phyloP scores from a whole-genome alignment of 2,888 invertebrate species.

The Napeogenes sylphis region DNA sequence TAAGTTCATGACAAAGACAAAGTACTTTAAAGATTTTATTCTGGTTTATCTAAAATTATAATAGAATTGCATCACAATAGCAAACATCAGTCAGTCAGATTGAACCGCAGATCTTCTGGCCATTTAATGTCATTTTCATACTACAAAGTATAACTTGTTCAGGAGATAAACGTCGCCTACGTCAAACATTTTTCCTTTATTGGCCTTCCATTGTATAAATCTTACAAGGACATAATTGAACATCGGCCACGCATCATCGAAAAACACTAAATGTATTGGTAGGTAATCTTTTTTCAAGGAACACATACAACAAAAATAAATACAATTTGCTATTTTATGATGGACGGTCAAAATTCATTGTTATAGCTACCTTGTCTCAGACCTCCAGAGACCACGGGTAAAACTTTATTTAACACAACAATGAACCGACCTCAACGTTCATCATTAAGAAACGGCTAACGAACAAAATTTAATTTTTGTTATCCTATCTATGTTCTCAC shows the following conservation, averaged over 20 bases:
- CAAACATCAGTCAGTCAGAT: constrained; percentile 33
- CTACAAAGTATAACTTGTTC: constrained; percentile 20
- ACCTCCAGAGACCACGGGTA: constrained; percentile 46
- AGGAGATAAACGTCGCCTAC: constrained; percentile 34
- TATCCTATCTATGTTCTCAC: constrained; percentile 62
- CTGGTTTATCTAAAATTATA: constrained; percentile 44
- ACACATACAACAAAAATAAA: not conserved
- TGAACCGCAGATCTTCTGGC: not conserved
- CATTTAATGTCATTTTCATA: constrained; percentile 29
- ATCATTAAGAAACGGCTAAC: constrained; percentile 56
- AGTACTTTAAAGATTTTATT: constrained; percentile 46
- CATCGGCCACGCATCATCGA: constrained; percentile 55
- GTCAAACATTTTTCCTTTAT: constrained; percentile 30
- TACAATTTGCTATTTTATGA: constrained; percentile 9
- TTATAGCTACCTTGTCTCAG: constrained; percentile 64
- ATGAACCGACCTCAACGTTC: constrained; percentile 61
- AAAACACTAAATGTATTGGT: constrained; percentile 52
- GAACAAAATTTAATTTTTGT: constrained; percentile 58
- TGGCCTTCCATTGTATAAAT: constrained; percentile 41
- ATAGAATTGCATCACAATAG: constrained; percentile 52
- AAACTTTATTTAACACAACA: constrained; percentile 51
- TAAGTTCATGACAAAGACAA: constrained; percentile 54
- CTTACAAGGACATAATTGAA: constrained; percentile 48
- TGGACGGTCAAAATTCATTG: constrained; percentile 43
- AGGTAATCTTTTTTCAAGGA: constrained; percentile 37